These are phyloP conservation scores for Odontamblyopus lacepedii DNA, from an alignment of 2,797 vertebrate genomes.

Conservation along the genomic window DNA sequence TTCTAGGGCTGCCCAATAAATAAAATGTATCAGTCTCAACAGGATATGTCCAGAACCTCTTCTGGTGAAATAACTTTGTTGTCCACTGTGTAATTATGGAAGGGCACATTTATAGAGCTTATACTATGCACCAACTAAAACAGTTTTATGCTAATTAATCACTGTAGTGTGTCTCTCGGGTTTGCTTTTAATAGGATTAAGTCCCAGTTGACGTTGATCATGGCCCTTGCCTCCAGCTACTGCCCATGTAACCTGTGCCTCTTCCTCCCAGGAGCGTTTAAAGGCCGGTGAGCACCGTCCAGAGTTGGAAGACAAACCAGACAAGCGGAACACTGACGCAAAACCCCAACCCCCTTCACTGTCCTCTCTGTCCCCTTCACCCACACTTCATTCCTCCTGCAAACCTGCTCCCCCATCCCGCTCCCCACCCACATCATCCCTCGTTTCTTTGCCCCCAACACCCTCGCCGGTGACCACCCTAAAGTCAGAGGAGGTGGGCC, in stretches of 20 bases:
- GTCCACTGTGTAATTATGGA: background rate
- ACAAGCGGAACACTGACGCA: conserved; percentile 81
- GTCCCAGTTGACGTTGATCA: background rate
- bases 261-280: conserved; percentile 84
- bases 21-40: background rate
- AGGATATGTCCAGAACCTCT: background rate
- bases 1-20: background rate
- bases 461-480: conserved; percentile 83
- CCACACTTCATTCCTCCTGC: conserved; percentile 77
- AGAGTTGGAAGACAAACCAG: conserved; percentile 87
- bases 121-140: background rate
- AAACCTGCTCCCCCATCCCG: conserved; percentile 78
- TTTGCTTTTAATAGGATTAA: conserved; percentile 3
- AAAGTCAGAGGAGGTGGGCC: conserved; percentile 88
- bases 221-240: background rate
- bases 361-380: conserved; percentile 68
- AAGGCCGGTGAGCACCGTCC: conserved; percentile 87
- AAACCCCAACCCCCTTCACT: conserved; percentile 80
- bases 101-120: background rate
- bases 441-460: conserved; percentile 81
- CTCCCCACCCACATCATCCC: conserved; percentile 80
- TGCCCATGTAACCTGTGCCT: background rate
- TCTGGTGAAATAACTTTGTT: background rate
- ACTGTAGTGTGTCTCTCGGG: background rate
- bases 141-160: conserved; percentile 2